Base-by-base conservation (phyloP, 2,888 invertebrate species). In the Odontomyia ornata region DNA sequence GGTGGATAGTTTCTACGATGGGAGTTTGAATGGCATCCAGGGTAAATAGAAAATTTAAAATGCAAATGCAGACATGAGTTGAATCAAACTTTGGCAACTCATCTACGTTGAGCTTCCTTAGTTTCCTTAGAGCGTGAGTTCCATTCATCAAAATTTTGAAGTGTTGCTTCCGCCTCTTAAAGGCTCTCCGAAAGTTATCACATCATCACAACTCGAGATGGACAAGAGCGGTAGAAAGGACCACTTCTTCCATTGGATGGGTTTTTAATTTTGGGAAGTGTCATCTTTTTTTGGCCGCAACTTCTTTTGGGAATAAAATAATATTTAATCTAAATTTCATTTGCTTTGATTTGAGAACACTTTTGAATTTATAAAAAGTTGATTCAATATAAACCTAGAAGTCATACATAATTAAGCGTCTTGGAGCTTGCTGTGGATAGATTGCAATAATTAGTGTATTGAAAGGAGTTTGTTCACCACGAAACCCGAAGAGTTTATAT, bases 41-140 rank as follows among this genome's bases (percentile, higher is more conserved):
- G 65, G 79, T 79, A 79, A 79, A 79, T 79, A 79, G 79, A 79
- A 79, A 79, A 79, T 79, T 77, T 79, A 79, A 79, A 79, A 79
- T 79, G 79, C 79, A 79, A 79, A 79, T 79, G 71, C 72, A 71
- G 75, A 79, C 77, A 77, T 79, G 79, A 79, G 76, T 76, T 79
- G 77, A 79, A 79, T 79, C 79, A 79, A 79, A 79, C 64, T 77
- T 79, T 77, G 73, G 72, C 47, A 76, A 76, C 76, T 78, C 76
- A 72, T 76, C 78, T 78, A 76, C 65, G 73, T 27, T 18, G n/a
- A 56, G 72, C 28, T 72, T 72, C 72, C 73, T 57, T 57, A 30
- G 72, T 56, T 72, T 72, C 72, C 73, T 57, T 57, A 30, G 43
- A 30, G 60, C 30, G 43, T 28, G 60, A 64, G 62, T 56, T 72